Evolutionary conservation across 2,797 vertebrate genomes (phyloP), one percentile per base, ranked within the genome.

Genomic region (Pachyuromys duprasi): DNA sequence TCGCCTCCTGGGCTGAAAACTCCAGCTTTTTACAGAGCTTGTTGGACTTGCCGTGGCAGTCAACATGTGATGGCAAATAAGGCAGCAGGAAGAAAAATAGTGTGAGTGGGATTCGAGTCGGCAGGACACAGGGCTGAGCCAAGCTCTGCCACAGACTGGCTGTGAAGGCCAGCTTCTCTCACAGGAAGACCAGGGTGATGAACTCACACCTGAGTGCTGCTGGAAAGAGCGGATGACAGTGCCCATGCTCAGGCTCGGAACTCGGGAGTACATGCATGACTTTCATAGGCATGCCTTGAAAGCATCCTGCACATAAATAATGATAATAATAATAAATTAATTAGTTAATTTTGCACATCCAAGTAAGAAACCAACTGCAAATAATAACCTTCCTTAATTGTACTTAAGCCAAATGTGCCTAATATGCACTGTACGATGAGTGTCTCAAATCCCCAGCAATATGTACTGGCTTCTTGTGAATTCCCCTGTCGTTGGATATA

Each of bases 1-100:
- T 63, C 94, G 74, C 79, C 86, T 84, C 67, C 55, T 80, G 20
- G 92, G 96, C 96, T 96, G 1, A 93, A 84, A 76, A n/a, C 39
- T 62, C 33, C 3, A 81, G 60, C 14, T 70, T 94, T 92, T 96
- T 39, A 91, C 57, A 0, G 33, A 45, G 26, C 0, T 42, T n/a
- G n/a, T n/a, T n/a, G n/a, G n/a, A n/a, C n/a, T n/a, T n/a, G n/a
- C n/a, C n/a, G n/a, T n/a, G n/a, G n/a, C n/a, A n/a, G n/a, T n/a
- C n/a, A n/a, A n/a, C n/a, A n/a, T 84, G 78, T 67, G 78, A 90
- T 13, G 26, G 87, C 84, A 93, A 96, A 67, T 45, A 75, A 92
- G 63, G 80, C 74, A 53, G n/a, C 3, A 17, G 4, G 17, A 74
- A 70, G 62, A 83, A 81, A 72, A 94, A 5, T 28, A 87, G 36